phyloP scores from a whole-genome alignment of 92 coral and sea anemone species.

The Porites rus region DNA sequence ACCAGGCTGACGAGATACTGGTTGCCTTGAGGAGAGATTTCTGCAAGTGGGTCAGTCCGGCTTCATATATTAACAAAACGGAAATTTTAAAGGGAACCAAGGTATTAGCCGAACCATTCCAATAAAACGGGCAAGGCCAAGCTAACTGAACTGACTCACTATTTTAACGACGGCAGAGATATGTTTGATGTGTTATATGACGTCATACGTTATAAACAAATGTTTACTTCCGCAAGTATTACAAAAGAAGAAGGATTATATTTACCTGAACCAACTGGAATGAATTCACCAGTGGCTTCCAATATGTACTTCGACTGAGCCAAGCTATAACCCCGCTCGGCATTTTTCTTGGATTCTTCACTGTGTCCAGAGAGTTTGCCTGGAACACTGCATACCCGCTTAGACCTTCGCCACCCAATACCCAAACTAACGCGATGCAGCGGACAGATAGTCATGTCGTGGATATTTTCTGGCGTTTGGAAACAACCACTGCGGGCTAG shows the following conservation, averaged over 20 bases:
- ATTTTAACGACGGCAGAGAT: too few species aligned
- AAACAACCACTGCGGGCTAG: conserved; percentile 42
- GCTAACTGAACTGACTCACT: too few species aligned
- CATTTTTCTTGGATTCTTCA: too few species aligned
- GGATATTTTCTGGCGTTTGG: conserved; percentile 35
- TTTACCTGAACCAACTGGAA: too few species aligned
- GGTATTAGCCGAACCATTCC: conserved; percentile 8
- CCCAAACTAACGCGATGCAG: conserved; percentile 2
- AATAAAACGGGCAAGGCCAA: neutral
- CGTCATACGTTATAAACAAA: too few species aligned
- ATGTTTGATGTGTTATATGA: too few species aligned
- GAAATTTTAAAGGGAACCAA: conserved; percentile 8
- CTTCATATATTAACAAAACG: conserved; percentile 10
- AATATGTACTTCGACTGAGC: too few species aligned
- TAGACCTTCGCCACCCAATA: neutral
- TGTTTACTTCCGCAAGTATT: neutral
- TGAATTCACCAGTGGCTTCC: too few species aligned
- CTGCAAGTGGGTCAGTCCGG: neutral
- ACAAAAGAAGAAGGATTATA: too few species aligned
- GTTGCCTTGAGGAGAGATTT: conserved; percentile 2
- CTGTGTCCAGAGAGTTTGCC: too few species aligned
- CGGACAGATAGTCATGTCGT: conserved; percentile 45
- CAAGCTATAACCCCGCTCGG: too few species aligned
- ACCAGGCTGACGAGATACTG: conserved; percentile 9
- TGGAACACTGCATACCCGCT: too few species aligned